Conservation (phyloP, 1,140 invertebrate species). For the Luehdorfia chinensis region DNA sequence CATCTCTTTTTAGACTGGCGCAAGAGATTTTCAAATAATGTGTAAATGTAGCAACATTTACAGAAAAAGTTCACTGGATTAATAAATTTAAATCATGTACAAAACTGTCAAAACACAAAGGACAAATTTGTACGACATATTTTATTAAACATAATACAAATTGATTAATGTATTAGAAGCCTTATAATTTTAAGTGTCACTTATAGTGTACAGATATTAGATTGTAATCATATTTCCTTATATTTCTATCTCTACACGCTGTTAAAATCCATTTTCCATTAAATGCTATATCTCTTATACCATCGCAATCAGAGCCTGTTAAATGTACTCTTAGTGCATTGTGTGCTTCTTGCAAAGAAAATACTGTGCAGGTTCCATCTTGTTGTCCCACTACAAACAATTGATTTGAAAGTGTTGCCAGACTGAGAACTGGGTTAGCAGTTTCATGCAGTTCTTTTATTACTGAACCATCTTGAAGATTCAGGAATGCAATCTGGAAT, state of each 20-base stretch:
- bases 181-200: conserved; percentile 27
- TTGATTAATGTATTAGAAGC: not conserved
- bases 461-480: conserved; percentile 42
- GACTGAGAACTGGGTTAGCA: conserved; percentile 67
- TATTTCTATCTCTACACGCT: conserved; percentile 76
- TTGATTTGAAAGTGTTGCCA: conserved; percentile 48
- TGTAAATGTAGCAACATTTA: conserved; percentile 1
- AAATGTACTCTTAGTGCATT: conserved; percentile 75
- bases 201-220: conserved; percentile 66
- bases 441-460: conserved; percentile 68
- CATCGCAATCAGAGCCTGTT: conserved; percentile 84
- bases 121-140: too few relatives aligned
- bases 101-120: too few relatives aligned
- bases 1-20: conserved; percentile 6
- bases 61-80: too few relatives aligned
- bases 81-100: too few relatives aligned
- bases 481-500: conserved; percentile 56
- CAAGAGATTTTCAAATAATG: not conserved
- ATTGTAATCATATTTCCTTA: conserved; percentile 79
- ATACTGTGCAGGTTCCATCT: conserved; percentile 79
- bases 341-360: conserved; percentile 52
- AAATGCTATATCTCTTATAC: conserved; percentile 77
- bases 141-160: too few relatives aligned
- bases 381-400: conserved; percentile 74
- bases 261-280: conserved; percentile 79